Conservation (phyloP, 2,113 vertebrate species). For the Hipposideros armiger region DNA sequence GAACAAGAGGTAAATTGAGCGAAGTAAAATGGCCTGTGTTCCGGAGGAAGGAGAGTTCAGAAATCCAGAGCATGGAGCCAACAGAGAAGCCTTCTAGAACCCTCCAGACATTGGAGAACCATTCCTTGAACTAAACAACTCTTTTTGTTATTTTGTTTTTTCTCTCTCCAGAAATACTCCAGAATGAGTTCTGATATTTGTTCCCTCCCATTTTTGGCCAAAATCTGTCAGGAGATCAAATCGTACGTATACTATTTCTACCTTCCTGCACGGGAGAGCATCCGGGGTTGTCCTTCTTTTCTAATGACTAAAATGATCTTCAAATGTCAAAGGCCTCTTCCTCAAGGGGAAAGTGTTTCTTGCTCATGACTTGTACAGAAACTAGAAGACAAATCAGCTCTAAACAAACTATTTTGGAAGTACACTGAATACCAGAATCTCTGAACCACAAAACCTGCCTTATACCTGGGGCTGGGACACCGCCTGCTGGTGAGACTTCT, state of each 20-base stretch:
- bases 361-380: background rate
- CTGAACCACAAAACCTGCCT: background rate
- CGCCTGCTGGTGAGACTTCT: background rate
- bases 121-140: background rate
- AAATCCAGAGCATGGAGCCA: background rate
- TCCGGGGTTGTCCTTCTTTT: background rate
- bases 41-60: background rate
- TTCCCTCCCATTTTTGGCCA: constrained; percentile 85
- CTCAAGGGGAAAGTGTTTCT: background rate
- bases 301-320: background rate
- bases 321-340: background rate
- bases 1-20: background rate
- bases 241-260: constrained; percentile 83
- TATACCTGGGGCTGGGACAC: accelerated
- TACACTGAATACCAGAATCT: background rate
- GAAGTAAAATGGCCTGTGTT: background rate
- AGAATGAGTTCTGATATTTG: constrained; percentile 79
- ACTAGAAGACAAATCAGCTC: background rate
- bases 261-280: background rate
- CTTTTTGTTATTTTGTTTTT: background rate
- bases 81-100: background rate
- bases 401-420: background rate
- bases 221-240: constrained; percentile 86
- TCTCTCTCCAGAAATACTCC: constrained; percentile 77
- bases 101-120: background rate